These are phyloP conservation scores for Prorops nasuta DNA, from an alignment of 1,140 invertebrate genomes.

Conservation along the genomic window DNA sequence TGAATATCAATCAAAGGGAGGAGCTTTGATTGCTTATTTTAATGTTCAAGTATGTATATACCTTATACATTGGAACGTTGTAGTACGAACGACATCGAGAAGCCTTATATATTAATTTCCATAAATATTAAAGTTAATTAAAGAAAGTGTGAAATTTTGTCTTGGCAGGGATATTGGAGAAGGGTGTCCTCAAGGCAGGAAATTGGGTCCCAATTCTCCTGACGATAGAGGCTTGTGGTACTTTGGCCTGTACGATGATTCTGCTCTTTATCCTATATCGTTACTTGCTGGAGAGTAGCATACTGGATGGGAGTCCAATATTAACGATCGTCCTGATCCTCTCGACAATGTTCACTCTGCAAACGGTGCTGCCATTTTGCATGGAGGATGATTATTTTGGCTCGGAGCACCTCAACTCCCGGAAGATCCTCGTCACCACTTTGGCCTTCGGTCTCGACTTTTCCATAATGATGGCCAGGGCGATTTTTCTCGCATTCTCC, in stretches of 20 bases:
- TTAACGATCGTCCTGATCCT: constrained; percentile 58
- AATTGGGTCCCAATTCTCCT: constrained; percentile 55
- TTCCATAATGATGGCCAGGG: constrained; percentile 60
- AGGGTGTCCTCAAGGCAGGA: constrained; percentile 36
- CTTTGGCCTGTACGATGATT: constrained; percentile 51
- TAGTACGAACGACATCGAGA: too few relatives aligned
- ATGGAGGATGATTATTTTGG: constrained; percentile 46
- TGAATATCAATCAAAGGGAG: too few relatives aligned
- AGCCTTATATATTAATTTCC: too few relatives aligned
- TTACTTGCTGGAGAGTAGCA: constrained; percentile 54
- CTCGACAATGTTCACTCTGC: constrained; percentile 54
- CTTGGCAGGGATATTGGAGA: too few relatives aligned
- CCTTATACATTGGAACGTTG: too few relatives aligned
- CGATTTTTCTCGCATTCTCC: constrained; percentile 61
- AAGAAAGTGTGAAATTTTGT: too few relatives aligned
- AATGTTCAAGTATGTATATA: too few relatives aligned
- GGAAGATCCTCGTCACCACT: constrained; percentile 57
- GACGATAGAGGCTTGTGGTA: constrained; percentile 52
- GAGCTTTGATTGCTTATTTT: too few relatives aligned
- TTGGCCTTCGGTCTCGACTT: constrained; percentile 59
- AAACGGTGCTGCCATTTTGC: constrained; percentile 58
- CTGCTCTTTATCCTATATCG: constrained; percentile 57
- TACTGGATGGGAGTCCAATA: constrained; percentile 58
- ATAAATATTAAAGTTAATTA: too few relatives aligned
- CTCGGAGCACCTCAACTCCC: constrained; percentile 46